phyloP scores from a whole-genome alignment of 2,797 vertebrate species.

The Sardinella longiceps region DNA sequence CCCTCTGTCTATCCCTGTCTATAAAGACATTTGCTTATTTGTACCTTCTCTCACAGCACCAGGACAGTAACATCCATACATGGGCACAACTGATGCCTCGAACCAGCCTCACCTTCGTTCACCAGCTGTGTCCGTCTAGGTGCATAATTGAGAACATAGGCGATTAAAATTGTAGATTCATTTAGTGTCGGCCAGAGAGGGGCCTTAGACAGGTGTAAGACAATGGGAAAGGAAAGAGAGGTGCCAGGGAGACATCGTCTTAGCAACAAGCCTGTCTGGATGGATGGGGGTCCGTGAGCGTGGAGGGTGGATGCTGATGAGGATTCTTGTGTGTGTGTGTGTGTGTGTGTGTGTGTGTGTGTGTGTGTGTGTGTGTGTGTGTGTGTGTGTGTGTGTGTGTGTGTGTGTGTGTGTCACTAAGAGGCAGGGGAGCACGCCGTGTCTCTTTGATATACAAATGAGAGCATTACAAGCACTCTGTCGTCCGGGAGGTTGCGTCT shows the following conservation, averaged over 20 bases:
- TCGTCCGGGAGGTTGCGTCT: constrained; percentile 25
- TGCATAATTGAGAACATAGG: constrained; percentile 12
- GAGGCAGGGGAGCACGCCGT: constrained; percentile 30
- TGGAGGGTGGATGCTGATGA: constrained; percentile 28
- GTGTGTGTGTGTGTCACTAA: constrained; percentile 49
- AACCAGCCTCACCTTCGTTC: background rate
- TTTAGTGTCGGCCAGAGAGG: background rate
- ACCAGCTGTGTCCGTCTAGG: background rate
- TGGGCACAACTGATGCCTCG: background rate
- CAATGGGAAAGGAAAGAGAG: constrained; percentile 22
- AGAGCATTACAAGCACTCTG: constrained; percentile 38
- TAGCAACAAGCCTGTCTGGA: constrained; percentile 29
- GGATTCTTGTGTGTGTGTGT: constrained; percentile 44
- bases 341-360: constrained; percentile 48
- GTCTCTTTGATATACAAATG: constrained; percentile 61
- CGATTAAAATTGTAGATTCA: constrained; percentile 18
- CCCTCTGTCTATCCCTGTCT: background rate
- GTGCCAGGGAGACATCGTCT: constrained; percentile 15
- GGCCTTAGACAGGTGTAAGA: constrained; percentile 37
- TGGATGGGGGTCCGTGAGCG: background rate
- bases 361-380: constrained; percentile 49
- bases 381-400: constrained; percentile 47
- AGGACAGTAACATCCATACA: background rate
- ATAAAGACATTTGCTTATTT: background rate
- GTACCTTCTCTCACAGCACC: background rate